These are phyloP conservation scores for Apis dorsata DNA, from an alignment of 1,140 invertebrate species.

Conservation along the genomic window DNA sequence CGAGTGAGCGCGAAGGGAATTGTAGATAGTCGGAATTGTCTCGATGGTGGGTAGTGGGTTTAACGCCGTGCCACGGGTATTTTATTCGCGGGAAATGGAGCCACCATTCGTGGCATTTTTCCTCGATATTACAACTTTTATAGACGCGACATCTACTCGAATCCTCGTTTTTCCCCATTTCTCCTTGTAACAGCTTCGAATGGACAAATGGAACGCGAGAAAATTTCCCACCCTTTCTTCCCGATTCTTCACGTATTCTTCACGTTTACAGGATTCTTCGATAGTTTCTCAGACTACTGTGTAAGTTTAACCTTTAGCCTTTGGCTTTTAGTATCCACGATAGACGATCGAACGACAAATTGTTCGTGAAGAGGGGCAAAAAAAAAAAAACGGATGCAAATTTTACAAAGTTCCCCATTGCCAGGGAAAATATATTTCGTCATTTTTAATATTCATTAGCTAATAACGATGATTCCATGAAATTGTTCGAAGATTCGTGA, in stretches of 20 bases:
- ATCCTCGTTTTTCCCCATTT: not conserved
- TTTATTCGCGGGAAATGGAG: constrained; percentile 9
- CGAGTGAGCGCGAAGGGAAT: not conserved
- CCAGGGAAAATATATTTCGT: not conserved
- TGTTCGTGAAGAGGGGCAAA: not conserved
- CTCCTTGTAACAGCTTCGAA: not conserved
- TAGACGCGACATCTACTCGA: not conserved
- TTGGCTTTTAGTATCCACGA: not conserved
- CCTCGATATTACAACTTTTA: constrained; percentile 45
- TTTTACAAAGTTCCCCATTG: not conserved
- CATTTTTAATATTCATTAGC: no score
- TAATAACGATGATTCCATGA: no score
- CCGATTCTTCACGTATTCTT: not conserved
- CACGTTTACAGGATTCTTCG: not conserved
- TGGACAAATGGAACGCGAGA: constrained; percentile 3
- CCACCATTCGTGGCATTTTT: not conserved
- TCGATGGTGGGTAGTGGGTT: not conserved
- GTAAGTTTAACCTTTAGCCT: not conserved
- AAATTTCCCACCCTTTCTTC: not conserved
- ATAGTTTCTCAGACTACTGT: not conserved
- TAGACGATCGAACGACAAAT: constrained; percentile 19
- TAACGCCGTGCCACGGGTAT: constrained; percentile 10
- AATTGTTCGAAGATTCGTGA: no score
- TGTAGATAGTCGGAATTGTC: constrained; percentile 7
- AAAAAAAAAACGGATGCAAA: not conserved